Conservation (phyloP, 1,140 invertebrate species). For the Zaprionus vittiger region DNA sequence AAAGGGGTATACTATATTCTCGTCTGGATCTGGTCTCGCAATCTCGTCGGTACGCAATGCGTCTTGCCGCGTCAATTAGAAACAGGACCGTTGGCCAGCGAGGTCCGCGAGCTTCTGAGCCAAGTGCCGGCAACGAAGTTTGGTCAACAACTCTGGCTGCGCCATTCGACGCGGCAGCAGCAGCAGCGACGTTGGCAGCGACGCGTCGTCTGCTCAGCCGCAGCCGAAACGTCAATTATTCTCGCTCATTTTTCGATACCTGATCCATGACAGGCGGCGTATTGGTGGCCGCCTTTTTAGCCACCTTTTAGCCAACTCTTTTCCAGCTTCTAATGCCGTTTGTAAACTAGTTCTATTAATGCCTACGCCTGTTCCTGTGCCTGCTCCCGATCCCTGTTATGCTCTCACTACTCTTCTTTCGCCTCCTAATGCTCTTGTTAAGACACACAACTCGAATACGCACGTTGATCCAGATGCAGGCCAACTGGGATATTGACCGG, state of each 20-base stretch:
- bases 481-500: conserved; percentile 26
- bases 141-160: conserved; percentile 72
- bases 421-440: not conserved
- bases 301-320: conserved; percentile 31
- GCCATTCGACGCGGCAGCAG: conserved; percentile 25
- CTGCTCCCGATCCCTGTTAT: not conserved
- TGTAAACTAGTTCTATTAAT: conserved; percentile 70
- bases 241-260: conserved; percentile 53
- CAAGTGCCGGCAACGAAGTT: conserved; percentile 59
- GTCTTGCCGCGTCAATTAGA: conserved; percentile 52
- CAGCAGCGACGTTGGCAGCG: conserved; percentile 10
- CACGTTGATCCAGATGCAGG: conserved; percentile 29
- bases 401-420: not conserved
- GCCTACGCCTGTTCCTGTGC: conserved; percentile 40
- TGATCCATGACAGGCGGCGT: conserved; percentile 26
- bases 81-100: conserved; percentile 71
- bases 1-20: conserved; percentile 34
- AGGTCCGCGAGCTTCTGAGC: conserved; percentile 79
- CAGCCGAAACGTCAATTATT: conserved; percentile 70
- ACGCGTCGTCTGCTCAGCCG: not conserved
- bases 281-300: conserved; percentile 56
- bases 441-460: conserved; percentile 17
- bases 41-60: conserved; percentile 24
- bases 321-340: conserved; percentile 60
- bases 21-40: conserved; percentile 29